These are phyloP conservation scores for Epirrhoe tristata DNA, from an alignment of 2,888 invertebrate genomes.

Conservation along the genomic window DNA sequence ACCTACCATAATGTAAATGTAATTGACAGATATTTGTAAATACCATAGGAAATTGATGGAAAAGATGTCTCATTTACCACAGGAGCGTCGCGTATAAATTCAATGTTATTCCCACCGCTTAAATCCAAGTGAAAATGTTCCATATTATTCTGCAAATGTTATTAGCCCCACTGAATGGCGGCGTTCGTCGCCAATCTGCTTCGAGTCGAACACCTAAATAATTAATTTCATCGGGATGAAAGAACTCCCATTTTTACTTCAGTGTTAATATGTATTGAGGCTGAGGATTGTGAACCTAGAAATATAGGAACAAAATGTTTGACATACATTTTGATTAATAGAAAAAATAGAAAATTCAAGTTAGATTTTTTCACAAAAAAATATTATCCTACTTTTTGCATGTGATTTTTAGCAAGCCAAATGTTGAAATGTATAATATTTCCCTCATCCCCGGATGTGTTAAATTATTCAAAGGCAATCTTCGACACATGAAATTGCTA, in stretches of 20 bases:
- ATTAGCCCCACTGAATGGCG: constrained; percentile 49
- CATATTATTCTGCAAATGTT: constrained; percentile 45
- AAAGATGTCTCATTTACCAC: constrained; percentile 3
- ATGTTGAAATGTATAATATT: neutral
- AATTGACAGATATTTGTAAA: neutral
- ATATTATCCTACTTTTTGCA: neutral
- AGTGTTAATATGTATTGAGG: constrained; percentile 33
- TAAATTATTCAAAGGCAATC: constrained; percentile 15
- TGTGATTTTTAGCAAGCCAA: neutral
- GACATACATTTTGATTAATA: neutral
- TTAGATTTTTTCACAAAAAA: neutral
- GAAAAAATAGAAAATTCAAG: neutral
- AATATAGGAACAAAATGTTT: constrained; percentile 1
- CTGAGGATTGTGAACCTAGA: constrained; percentile 20
- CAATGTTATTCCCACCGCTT: constrained; percentile 24
- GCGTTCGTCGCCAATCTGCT: constrained; percentile 51
- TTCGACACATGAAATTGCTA: constrained; percentile 5
- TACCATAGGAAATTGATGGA: neutral
- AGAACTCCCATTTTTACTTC: constrained; percentile 59
- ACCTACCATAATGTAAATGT: neutral
- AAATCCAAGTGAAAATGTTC: constrained; percentile 28
- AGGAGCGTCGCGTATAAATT: constrained; percentile 10
- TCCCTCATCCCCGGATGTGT: neutral
- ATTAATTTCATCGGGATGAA: constrained; percentile 60
- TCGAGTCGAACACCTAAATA: constrained; percentile 57